Conservation (phyloP, 2,797 vertebrate species). For the Petrocephalus schoutedeni region DNA sequence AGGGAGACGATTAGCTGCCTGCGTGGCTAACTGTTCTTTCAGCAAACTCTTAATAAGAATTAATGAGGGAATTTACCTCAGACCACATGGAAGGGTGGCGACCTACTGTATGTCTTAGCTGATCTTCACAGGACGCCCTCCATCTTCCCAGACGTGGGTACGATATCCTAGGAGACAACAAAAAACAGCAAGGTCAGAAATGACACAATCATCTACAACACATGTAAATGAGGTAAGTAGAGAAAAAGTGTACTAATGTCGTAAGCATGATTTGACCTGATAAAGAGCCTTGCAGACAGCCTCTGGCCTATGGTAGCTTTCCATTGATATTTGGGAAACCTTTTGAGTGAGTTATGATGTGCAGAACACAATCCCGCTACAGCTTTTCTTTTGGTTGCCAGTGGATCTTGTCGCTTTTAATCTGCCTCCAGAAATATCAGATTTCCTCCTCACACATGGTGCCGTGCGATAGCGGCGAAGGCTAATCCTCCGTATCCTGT, state of each 20-base stretch:
- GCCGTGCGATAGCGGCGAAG: background rate
- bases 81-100: background rate
- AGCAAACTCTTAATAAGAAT: conserved; percentile 37
- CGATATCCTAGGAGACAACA: background rate
- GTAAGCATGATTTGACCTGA: background rate
- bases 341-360: background rate
- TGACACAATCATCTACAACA: background rate
- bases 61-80: conserved; percentile 30
- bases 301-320: background rate
- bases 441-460: background rate
- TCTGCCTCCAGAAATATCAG: conserved; percentile 2
- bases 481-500: background rate
- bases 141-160: background rate
- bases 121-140: background rate
- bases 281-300: background rate
- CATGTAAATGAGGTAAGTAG: background rate
- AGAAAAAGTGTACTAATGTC: background rate
- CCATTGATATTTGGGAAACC: background rate
- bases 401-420: background rate
- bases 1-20: conserved; percentile 26
- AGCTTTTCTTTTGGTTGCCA: background rate
- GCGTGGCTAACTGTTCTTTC: conserved; percentile 32
- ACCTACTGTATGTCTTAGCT: background rate
- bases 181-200: background rate
- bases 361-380: background rate